Base-by-base conservation (phyloP, 1,140 invertebrate species). In the Zaprionus davidi region DNA sequence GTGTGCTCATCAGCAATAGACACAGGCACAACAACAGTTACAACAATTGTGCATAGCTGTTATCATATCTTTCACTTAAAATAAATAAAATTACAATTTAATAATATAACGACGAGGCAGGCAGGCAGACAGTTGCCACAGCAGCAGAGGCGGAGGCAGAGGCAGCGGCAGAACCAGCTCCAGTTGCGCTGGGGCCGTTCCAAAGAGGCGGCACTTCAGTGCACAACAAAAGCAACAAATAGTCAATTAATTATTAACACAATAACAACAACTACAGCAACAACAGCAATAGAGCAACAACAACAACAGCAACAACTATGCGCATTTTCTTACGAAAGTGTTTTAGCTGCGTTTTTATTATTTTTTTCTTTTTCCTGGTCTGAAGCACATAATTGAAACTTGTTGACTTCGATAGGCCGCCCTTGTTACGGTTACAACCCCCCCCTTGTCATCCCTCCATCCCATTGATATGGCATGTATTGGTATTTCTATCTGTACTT, bases 31-130 rank as follows among this genome's bases (percentile, higher is more conserved):
- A 53, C 13, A n/a, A 36, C 46, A 51, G 20, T 51, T 22, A 51
- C 46, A 51, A 34, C 26, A 41, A 56, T 36, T 3, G 56, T 68
- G 68, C 65, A 65, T 63, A 17, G 70, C 70, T 87, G 80, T 87
- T 88, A 88, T 87, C 84, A 87, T 87, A 88, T 87, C 84, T 83
- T 76, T 87, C 84, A 88, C 84, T 88, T 87, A 87, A 87, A 87
- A 87, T 87, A 87, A 87, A 87, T 88, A 87, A 88, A 87, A 87
- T 87, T 87, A 87, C 84, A 81, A 84, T 87, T 87, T 87, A 87
- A 87, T 87, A 87, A 88, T 87, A 87, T 88, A 80, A 82, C 77
- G 63, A 67, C 49, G 58, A 69, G 69, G 64, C 31, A 34, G 9
- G 31, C 28, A 53, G 66, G 49, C 67, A 28, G 66, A 9, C 62